These are phyloP conservation scores for Caenorhabditis elegans DNA, from an alignment of 1,140 invertebrate genomes.

Conservation along the genomic window DNA sequence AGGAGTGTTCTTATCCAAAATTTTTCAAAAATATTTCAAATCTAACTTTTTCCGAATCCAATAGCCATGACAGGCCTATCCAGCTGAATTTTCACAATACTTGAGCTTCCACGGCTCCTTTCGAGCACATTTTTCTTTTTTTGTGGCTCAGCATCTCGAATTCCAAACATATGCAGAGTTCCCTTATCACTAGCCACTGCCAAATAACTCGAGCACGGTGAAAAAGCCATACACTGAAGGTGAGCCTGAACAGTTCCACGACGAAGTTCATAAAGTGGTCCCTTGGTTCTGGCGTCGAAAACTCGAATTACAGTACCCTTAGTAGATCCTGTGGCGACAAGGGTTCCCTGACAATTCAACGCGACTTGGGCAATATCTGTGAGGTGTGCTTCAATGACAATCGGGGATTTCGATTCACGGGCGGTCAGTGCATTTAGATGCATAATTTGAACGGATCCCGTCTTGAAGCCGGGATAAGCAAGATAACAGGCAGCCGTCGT, in stretches of 20 bases:
- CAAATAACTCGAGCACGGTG: constrained; percentile 37
- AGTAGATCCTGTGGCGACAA: constrained; percentile 32
- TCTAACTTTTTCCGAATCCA: neutral
- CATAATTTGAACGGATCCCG: constrained; percentile 30
- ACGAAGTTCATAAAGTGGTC: constrained; percentile 16
- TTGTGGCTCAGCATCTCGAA: constrained; percentile 23
- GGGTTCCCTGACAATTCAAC: constrained; percentile 31
- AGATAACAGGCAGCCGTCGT: neutral
- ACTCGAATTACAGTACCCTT: constrained; percentile 40
- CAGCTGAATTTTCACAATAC: neutral
- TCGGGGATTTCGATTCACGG: constrained; percentile 22
- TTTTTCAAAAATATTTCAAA: too few relatives aligned
- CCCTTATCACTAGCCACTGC: constrained; percentile 37
- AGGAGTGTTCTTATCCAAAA: too few relatives aligned
- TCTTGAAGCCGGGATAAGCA: constrained; percentile 38
- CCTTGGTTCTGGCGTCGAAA: constrained; percentile 28
- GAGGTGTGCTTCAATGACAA: constrained; percentile 27
- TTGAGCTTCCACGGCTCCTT: neutral
- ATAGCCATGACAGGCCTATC: neutral
- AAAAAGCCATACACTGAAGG: constrained; percentile 29
- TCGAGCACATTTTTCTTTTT: neutral
- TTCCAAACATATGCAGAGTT: constrained; percentile 35
- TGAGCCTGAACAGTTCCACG: constrained; percentile 26
- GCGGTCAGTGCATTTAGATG: constrained; percentile 34
- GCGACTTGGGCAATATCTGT: constrained; percentile 22